Evolutionary conservation across 2,888 invertebrate genomes (phyloP).

Genomic region (Ferdinandea cuprea): DNA sequence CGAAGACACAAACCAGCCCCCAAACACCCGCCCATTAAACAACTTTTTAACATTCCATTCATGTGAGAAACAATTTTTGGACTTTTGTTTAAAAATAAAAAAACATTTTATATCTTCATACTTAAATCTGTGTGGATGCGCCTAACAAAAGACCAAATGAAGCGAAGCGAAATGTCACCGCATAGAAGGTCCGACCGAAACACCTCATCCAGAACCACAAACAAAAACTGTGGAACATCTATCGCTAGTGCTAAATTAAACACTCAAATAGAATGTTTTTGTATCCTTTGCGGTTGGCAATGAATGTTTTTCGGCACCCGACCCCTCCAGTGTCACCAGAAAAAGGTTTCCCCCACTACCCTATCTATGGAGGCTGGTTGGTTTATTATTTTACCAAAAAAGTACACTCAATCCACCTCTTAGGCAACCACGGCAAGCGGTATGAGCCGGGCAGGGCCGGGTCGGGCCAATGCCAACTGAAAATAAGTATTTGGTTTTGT

Average conservation of each 20-base stretch:
- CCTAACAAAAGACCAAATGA: constrained; percentile 49
- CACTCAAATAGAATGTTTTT: constrained; percentile 76
- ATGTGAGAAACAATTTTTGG: constrained; percentile 43
- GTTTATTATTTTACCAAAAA: constrained; percentile 66
- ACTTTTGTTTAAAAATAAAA: constrained; percentile 41
- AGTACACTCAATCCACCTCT: constrained; percentile 13
- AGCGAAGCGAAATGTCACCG: constrained; percentile 60
- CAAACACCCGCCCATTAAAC: background rate
- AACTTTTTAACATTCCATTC: constrained; percentile 54
- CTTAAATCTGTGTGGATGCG: constrained; percentile 11
- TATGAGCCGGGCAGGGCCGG: background rate
- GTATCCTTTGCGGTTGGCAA: constrained; percentile 75
- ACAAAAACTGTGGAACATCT: constrained; percentile 35
- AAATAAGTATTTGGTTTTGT: constrained; percentile 69
- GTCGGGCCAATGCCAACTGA: constrained; percentile 39
- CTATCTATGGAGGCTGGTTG: constrained; percentile 37
- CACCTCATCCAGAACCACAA: constrained; percentile 46
- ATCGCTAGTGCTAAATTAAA: constrained; percentile 75
- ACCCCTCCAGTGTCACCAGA: constrained; percentile 52
- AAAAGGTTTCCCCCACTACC: constrained; percentile 30
- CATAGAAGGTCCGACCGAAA: constrained; percentile 41
- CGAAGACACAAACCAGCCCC: background rate
- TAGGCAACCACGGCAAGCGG: background rate
- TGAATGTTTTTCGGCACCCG: constrained; percentile 70
- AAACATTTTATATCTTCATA: constrained; percentile 44